phyloP scores from a whole-genome alignment of 2,113 vertebrate genomes.

The Cottus gobio region DNA sequence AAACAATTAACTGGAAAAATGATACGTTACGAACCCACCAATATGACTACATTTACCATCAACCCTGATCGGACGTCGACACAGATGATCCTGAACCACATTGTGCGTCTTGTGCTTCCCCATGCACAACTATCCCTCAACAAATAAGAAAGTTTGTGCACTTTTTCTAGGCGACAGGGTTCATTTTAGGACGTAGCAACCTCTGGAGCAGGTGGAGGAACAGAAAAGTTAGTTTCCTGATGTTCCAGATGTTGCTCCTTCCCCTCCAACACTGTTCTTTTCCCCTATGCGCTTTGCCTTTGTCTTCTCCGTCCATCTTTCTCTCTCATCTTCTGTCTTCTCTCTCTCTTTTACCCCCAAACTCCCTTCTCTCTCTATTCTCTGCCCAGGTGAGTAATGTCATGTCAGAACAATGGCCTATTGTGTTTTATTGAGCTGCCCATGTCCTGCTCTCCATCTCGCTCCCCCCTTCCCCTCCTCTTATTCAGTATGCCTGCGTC shows the following conservation, averaged over 20 bases:
- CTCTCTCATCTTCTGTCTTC: conserved; percentile 32
- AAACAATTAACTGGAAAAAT: no score
- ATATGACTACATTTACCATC: no score
- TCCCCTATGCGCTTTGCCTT: conserved; percentile 21
- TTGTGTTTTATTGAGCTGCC: conserved; percentile 75
- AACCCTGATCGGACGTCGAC: no score
- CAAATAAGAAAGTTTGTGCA: no score
- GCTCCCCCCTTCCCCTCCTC: conserved; percentile 20
- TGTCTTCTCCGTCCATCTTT: conserved; percentile 43
- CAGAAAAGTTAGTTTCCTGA: conserved; percentile 1
- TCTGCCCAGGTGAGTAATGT: conserved; percentile 74
- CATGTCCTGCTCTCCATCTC: conserved; percentile 47
- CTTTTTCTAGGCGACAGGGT: background rate
- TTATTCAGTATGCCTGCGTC: conserved; percentile 24
- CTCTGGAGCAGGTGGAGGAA: background rate
- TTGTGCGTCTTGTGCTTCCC: no score
- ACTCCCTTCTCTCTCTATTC: conserved; percentile 49
- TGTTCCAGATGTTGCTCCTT: background rate
- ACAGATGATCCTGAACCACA: no score
- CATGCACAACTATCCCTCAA: no score
- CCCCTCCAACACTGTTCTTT: background rate
- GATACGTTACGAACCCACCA: no score
- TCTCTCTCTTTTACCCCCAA: conserved; percentile 40
- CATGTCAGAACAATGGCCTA: conserved; percentile 76
- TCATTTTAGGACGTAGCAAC: background rate